Evolutionary conservation across 1,140 invertebrate species (phyloP), one percentile per base, ranked within the genome.

Genomic region (Lordiphosa stackelbergi): DNA sequence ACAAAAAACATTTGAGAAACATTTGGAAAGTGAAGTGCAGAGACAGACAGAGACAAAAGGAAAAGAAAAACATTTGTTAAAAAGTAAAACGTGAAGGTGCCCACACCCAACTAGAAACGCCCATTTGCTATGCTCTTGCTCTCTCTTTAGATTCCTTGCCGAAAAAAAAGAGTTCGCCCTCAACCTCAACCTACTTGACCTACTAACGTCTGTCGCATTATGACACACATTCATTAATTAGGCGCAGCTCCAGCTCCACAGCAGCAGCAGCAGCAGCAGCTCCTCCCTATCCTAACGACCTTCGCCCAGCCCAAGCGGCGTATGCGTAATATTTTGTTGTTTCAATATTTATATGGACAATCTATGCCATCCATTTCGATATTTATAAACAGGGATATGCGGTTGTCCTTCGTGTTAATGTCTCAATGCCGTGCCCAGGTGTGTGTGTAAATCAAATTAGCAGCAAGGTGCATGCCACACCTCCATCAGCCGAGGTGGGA

Each of bases 191-290:
- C 71, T 61, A 81, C 72, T 83, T 81, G 75, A 81, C 75, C 75
- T 81, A 81, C 68, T 81, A 81, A 81, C 72, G 61, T 66, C 73
- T 79, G 75, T 81, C 75, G 75, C 75, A 81, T 81, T 81, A 81
- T 81, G 72, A 83, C 77, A 81, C 68, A 81, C 77, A 83, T 83
- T 75, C 72, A 73, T 79, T 79, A 79, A 79, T 79, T 79, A 79
- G 75, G 71, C 75, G 61, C 66, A 62, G 38, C 43, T 63, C 55
- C 28, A 48, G 41, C 41, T 34, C 24, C n/a, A n/a, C 11, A 42
- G 51, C 16, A n/a, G 8, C 40, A 41, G 40, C 38, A 11, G 7
- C 11, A 40, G 40, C 9, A 8, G 8, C 55, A 59, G 34, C 45
- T 11, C 28, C 37, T 38, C 6, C 22, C 19, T 8, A 36, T 51